phyloP scores from a whole-genome alignment of 2,797 vertebrate genomes.

The Tangara arthus region DNA sequence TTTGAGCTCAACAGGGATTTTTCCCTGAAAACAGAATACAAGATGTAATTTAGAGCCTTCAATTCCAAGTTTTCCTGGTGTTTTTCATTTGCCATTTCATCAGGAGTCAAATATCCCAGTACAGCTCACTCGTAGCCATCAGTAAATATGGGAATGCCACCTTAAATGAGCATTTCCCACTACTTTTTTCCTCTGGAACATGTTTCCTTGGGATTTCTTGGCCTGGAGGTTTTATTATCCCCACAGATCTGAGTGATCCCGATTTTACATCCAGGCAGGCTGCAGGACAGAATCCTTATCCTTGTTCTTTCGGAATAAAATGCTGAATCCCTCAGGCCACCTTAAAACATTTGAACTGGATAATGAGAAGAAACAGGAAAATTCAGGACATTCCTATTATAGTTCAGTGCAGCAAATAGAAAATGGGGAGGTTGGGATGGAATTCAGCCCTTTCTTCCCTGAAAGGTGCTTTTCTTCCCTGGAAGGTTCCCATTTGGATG shows the following conservation, averaged over 20 bases:
- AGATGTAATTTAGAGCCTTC: background rate
- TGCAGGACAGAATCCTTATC: background rate
- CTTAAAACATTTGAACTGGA: background rate
- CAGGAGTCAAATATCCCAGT: background rate
- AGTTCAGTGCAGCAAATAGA: background rate
- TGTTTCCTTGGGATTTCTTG: background rate
- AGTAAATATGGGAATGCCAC: background rate
- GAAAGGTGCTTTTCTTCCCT: background rate
- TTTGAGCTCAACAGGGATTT: background rate
- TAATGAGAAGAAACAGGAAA: background rate
- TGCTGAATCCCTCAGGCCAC: background rate
- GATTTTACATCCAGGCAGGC: background rate
- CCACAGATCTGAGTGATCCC: background rate
- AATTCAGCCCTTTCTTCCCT: background rate
- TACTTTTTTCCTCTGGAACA: background rate
- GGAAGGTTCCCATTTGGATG: background rate
- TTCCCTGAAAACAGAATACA: background rate
- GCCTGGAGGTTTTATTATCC: background rate
- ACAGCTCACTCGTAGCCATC: accelerated
- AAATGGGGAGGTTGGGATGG: background rate
- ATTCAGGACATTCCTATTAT: background rate
- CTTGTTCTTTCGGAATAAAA: background rate
- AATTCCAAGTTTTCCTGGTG: background rate
- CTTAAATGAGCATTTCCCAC: background rate
- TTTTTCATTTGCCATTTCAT: background rate